These are phyloP conservation scores for Ctenicera cuprea DNA, from an alignment of 2,888 invertebrate species.

Conservation along the genomic window DNA sequence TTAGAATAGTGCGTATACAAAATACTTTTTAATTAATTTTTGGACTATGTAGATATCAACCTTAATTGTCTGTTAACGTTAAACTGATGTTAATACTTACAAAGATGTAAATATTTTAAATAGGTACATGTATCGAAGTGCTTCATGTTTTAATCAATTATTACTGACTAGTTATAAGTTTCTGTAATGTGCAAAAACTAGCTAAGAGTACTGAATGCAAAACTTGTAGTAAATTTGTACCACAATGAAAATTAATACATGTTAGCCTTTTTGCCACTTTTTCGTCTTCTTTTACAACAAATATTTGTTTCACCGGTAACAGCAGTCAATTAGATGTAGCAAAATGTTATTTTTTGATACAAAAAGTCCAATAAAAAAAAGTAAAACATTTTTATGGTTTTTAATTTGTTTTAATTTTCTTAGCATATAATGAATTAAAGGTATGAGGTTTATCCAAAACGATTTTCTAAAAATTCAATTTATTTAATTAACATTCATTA, in stretches of 20 bases:
- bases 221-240: slow-evolving; percentile 1
- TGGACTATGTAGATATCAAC: too few species aligned
- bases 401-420: too few species aligned
- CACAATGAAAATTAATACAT: background rate
- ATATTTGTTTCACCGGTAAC: slow-evolving; percentile 6
- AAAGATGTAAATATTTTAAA: too few species aligned
- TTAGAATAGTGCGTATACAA: slow-evolving; percentile 17
- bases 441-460: too few species aligned
- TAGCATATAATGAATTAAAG: too few species aligned
- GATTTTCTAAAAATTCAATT: too few species aligned
- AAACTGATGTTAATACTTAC: background rate
- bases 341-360: slow-evolving; percentile 50
- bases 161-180: too few species aligned
- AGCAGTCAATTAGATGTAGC: slow-evolving; percentile 48
- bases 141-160: too few species aligned
- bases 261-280: background rate
- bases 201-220: slow-evolving; percentile 13
- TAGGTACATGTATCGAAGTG: too few species aligned
- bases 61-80: background rate
- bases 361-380: slow-evolving; percentile 39
- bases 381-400: slow-evolving; percentile 1
- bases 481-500: too few species aligned
- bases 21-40: too few species aligned
- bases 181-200: too few species aligned
- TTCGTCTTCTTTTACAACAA: slow-evolving; percentile 1